These are phyloP conservation scores for Anticlea derivata DNA, from an alignment of 2,888 invertebrate species.

Conservation along the genomic window DNA sequence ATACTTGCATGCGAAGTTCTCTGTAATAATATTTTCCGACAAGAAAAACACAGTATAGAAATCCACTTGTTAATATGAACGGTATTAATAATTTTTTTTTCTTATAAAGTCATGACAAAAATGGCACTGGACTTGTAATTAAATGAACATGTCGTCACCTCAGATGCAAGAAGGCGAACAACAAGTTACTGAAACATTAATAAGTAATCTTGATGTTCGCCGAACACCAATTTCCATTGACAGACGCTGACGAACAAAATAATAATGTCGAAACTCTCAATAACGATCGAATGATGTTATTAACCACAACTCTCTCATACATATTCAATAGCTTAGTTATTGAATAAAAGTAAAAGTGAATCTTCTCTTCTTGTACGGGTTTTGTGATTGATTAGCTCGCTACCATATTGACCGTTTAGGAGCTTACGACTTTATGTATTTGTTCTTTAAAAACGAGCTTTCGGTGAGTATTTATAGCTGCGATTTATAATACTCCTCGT, in stretches of 20 bases:
- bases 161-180: constrained; percentile 51
- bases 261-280: constrained; percentile 60
- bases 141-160: constrained; percentile 46
- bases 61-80: too few relatives aligned
- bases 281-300: constrained; percentile 62
- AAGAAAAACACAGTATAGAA: neutral
- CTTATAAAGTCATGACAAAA: too few relatives aligned
- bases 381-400: constrained; percentile 58
- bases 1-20: constrained; percentile 14
- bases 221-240: constrained; percentile 49
- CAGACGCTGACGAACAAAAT: constrained; percentile 57
- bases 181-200: constrained; percentile 57
- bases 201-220: constrained; percentile 60
- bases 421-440: constrained; percentile 54
- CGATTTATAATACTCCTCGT: constrained; percentile 73
- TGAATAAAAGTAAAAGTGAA: constrained; percentile 79
- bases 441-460: constrained; percentile 39
- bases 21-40: constrained; percentile 13
- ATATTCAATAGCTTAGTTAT: constrained; percentile 70
- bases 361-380: constrained; percentile 60
- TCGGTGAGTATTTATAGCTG: constrained; percentile 53
- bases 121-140: constrained; percentile 35
- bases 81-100: too few relatives aligned
- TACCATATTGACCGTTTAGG: constrained; percentile 54
- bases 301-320: constrained; percentile 58